These are phyloP conservation scores for Phocides pigmalion DNA, from an alignment of 1,140 invertebrate genomes.

Conservation along the genomic window DNA sequence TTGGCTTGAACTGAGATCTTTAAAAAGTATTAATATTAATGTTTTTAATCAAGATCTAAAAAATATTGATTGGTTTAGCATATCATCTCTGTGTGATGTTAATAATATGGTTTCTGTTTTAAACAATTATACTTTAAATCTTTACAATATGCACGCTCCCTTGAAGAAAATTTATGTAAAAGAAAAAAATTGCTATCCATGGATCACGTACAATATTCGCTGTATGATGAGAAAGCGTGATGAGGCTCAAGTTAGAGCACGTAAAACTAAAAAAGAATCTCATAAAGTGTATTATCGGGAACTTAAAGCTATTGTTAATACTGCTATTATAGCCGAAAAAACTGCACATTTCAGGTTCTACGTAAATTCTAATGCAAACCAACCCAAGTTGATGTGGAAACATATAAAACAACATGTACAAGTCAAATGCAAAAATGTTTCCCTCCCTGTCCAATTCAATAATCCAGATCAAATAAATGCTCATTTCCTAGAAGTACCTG, in stretches of 20 bases:
- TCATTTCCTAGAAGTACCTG: conserved; percentile 17
- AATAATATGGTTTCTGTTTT: conserved; percentile 27
- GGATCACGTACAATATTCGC: conserved; percentile 39
- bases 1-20: conserved; percentile 9
- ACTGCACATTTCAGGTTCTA: conserved; percentile 27
- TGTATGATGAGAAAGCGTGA: conserved; percentile 31
- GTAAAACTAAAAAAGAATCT: conserved; percentile 5
- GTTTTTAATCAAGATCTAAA: conserved; percentile 12
- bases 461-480: conserved; percentile 29
- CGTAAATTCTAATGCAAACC: conserved; percentile 22
- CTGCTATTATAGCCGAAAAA: conserved; percentile 32
- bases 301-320: conserved; percentile 19
- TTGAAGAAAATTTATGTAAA: conserved; percentile 26
- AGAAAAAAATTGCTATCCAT: conserved; percentile 28
- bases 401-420: conserved; percentile 23
- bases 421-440: conserved; percentile 1
- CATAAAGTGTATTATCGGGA: conserved; percentile 31
- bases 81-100: conserved; percentile 2
- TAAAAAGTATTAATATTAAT: conserved; percentile 19
- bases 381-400: conserved; percentile 31
- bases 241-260: conserved; percentile 1
- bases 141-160: conserved; percentile 37
- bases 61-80: conserved; percentile 3
- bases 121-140: conserved; percentile 10
- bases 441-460: conserved; percentile 16